Evolutionary conservation across 1,140 invertebrate genomes (phyloP).

Genomic region (Platyscapa corneri): DNA sequence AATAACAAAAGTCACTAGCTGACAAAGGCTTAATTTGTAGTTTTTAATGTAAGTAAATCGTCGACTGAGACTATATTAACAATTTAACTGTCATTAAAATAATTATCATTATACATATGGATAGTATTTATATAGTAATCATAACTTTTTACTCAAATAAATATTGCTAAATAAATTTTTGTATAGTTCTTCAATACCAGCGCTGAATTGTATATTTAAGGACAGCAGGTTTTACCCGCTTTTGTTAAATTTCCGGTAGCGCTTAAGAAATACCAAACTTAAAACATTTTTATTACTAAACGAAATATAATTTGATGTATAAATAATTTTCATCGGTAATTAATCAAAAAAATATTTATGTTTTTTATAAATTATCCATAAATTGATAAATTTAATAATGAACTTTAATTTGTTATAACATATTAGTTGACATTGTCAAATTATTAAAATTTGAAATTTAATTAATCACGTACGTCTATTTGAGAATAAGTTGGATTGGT

Average conservation of each 20-base stretch:
- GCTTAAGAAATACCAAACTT: conserved; percentile 25
- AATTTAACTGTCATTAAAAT: background rate
- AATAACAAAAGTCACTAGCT: conserved; percentile 63
- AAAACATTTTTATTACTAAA: background rate
- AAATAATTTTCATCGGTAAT: conserved; percentile 1
- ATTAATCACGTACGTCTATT: conserved; percentile 14
- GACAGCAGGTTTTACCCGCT: conserved; percentile 39
- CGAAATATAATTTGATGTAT: conserved; percentile 34
- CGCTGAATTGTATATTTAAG: background rate
- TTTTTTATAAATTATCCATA: background rate
- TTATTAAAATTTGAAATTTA: conserved; percentile 2
- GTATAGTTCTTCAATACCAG: background rate
- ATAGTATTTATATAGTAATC: background rate
- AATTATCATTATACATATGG: background rate
- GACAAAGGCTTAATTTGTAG: background rate
- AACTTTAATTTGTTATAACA: background rate
- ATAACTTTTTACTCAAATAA: background rate
- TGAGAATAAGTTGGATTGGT: conserved; percentile 27
- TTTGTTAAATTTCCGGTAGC: conserved; percentile 50
- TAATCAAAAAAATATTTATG: background rate
- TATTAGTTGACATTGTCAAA: background rate
- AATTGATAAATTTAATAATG: background rate
- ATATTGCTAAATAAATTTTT: background rate
- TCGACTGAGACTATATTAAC: background rate
- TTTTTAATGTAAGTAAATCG: background rate